Base-by-base conservation (phyloP, 2,113 vertebrate species). In the Serilophus lunatus region DNA sequence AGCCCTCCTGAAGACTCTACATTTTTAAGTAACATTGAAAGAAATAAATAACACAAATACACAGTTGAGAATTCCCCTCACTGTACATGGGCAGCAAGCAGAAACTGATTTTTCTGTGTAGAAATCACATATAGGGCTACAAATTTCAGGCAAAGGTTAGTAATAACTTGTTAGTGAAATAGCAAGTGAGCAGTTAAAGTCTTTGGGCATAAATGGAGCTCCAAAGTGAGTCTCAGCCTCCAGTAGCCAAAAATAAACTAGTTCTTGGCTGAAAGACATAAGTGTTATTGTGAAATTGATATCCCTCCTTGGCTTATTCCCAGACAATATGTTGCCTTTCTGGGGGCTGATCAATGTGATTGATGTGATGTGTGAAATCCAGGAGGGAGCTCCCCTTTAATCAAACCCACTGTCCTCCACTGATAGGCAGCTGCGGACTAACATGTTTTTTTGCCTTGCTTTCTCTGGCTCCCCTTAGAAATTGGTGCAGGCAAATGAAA, bases 241-340 rank as follows among this genome's bases (percentile, higher is more conserved):
- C 95, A 90, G 95, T 2, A 83, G 93, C 97, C 97, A 97, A 98
- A 98, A 98, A 98, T 97, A 98, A 97, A 97, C 97, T 40, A 89
- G 92, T 94, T 97, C 97, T 98, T 98, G 98, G 98, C 97, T 98
- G 97, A 97, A 98, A 98, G 98, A 98, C 97, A 90, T 97, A 96
- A 98, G 97, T 96, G 97, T 97, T 98, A 98, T 98, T 98, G 98
- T 96, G 97, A 98, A 99, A 99, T 98, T 98, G 98, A 99, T 99
- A 98, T 98, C 98, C 98, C 97, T 98, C 97, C 98, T 97, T 96
- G 95, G 98, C 98, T 96, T 98, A 97, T 98, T 98, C 98, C 98
- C 98, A 98, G 98, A 98, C 99, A 99, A 98, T 99, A 98, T 98
- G 98, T 98, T 99, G 98, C 98, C 98, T 98, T 99, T 99, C 98